A percentile compares a stretch with the other conserved stretches of the same genome.
These are phyloP conservation scores for Tenthredo scrophulariae DNA, from an alignment of 2,888 invertebrate species.

Conservation along the genomic window DNA sequence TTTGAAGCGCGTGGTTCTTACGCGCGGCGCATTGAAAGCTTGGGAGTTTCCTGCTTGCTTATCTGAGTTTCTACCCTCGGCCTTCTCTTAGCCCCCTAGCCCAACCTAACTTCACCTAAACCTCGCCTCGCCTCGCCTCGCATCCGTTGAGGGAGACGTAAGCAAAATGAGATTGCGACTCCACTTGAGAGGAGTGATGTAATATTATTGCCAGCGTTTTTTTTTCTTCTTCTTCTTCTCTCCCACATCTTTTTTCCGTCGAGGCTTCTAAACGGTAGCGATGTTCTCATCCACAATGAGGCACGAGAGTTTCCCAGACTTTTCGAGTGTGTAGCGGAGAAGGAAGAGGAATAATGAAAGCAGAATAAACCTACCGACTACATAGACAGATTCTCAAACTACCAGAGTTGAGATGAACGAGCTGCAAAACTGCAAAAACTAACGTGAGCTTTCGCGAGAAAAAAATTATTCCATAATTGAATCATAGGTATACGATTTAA, in stretches of 20 bases:
- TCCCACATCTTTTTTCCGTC: constrained; percentile 3
- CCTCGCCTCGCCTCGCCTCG: constrained; percentile 21
- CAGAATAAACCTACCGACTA: neutral
- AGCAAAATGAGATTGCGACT: constrained; percentile 48
- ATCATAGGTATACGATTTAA: neutral
- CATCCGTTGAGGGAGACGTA: constrained; percentile 36
- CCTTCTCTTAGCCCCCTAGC: constrained; percentile 1
- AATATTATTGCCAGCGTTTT: constrained; percentile 32
- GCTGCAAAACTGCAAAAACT: neutral
- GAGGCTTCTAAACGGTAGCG: constrained; percentile 29
- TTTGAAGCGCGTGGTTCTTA: constrained; percentile 31
- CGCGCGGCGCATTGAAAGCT: constrained; percentile 27
- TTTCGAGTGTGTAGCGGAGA: neutral
- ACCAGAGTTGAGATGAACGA: neutral
- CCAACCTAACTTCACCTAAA: constrained; percentile 23
- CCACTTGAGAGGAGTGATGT: constrained; percentile 46
- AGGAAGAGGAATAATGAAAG: neutral
- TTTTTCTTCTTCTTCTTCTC: neutral
- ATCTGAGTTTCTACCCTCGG: constrained; percentile 41
- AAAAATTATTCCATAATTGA: neutral
- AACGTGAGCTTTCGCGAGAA: neutral
- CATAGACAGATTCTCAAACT: neutral
- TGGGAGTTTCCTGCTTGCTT: constrained; percentile 43
- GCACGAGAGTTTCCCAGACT: constrained; percentile 15
- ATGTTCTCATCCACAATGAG: constrained; percentile 6